phyloP scores from a whole-genome alignment of 2,113 vertebrate genomes.

The Oncorhynchus gorbuscha region DNA sequence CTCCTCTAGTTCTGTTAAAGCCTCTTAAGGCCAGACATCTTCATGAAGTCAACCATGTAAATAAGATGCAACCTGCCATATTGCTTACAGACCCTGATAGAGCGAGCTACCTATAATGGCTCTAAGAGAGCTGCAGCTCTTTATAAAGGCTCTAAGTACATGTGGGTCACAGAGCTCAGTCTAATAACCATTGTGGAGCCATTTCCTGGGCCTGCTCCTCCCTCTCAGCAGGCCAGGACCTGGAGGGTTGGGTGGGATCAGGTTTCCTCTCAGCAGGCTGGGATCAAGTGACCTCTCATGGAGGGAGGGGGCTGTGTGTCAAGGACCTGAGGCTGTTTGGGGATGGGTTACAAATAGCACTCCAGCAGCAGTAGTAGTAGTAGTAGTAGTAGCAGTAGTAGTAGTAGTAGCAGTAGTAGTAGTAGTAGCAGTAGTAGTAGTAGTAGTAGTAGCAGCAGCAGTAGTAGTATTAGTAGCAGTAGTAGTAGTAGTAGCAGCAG shows the following conservation, averaged over 20 bases:
- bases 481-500: too few species aligned
- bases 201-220: slow-evolving; percentile 54
- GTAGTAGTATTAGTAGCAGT: too few species aligned
- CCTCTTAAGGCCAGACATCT: too few species aligned
- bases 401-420: too few species aligned
- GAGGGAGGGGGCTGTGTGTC: slow-evolving; percentile 49
- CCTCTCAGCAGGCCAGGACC: not conserved
- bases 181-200: slow-evolving; percentile 44
- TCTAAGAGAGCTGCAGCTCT: not conserved
- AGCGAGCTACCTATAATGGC: slow-evolving; percentile 45
- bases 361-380: too few species aligned
- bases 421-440: too few species aligned
- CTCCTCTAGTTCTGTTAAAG: too few species aligned
- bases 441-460: accelerated
- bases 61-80: slow-evolving; percentile 46
- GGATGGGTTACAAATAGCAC: slow-evolving; percentile 25
- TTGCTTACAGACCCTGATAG: slow-evolving; percentile 47
- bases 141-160: slow-evolving; percentile 54
- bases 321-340: slow-evolving; percentile 39
- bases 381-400: too few species aligned
- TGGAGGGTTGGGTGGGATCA: slow-evolving; percentile 54
- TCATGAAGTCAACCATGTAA: too few species aligned
- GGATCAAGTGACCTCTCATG: slow-evolving; percentile 75
- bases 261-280: slow-evolving; percentile 33
- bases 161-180: slow-evolving; percentile 32